Percentiles rank a stretch among this genome's conserved stretches.
Conservation (phyloP, 2,113 vertebrate genomes). For the Malurus melanocephalus region DNA sequence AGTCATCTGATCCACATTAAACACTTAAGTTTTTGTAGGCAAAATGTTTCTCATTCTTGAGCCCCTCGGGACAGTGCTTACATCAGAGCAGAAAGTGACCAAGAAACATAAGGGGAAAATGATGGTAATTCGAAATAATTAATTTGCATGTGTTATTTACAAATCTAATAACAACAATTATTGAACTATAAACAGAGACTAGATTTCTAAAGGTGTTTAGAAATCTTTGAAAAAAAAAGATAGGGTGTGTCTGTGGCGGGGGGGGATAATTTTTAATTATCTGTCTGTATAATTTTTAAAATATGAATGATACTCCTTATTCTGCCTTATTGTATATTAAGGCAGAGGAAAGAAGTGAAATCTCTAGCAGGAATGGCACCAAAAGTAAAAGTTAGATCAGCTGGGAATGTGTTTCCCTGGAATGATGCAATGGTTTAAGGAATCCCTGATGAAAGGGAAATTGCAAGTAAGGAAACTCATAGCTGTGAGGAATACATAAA, state of each 20-base stretch:
- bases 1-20: not conserved
- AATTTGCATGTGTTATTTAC: not conserved
- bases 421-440: not conserved
- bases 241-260: accelerated
- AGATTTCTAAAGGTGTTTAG: not conserved
- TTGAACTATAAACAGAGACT: not conserved
- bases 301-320: not conserved
- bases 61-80: not conserved
- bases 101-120: not conserved
- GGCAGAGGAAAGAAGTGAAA: not conserved
- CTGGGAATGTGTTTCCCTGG: not conserved
- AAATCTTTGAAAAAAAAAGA: not conserved
- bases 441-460: not conserved
- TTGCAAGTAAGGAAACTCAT: not conserved
- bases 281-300: not conserved
- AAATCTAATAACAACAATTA: not conserved
- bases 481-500: not conserved
- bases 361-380: not conserved
- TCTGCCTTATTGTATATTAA: not conserved
- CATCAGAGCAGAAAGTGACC: not conserved
- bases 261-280: no score
- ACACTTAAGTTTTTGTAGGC: not conserved
- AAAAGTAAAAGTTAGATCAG: not conserved
- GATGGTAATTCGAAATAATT: not conserved
- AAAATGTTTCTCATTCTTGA: not conserved